A percentile compares a stretch with the other conserved stretches of the same genome.
Evolutionary conservation across 2,888 invertebrate species (phyloP).

Genomic region (Archaeoteleia sp.): DNA sequence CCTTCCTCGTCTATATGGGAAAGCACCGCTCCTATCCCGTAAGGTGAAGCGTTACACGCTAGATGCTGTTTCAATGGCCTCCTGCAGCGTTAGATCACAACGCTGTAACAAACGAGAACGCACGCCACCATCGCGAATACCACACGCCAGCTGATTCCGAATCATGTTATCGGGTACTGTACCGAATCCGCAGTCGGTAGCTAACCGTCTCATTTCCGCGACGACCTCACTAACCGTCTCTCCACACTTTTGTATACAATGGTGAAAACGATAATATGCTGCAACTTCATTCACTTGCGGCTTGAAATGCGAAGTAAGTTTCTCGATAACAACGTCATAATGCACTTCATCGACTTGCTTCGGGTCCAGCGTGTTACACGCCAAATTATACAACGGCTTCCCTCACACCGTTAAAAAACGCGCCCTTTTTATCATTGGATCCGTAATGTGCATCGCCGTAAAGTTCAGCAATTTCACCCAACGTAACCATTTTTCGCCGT

Average conservation of each 20-base stretch:
- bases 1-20: no score
- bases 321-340: not conserved
- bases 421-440: not conserved
- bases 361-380: not conserved
- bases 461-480: slow-evolving; percentile 6
- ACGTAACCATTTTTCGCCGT: slow-evolving; percentile 5
- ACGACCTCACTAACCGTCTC: slow-evolving; percentile 9
- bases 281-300: slow-evolving; percentile 11
- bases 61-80: slow-evolving; percentile 7
- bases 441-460: not conserved
- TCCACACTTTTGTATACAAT: slow-evolving; percentile 7
- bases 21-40: no score
- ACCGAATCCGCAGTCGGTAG: no score
- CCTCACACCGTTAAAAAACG: slow-evolving; percentile 2
- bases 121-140: slow-evolving; percentile 4
- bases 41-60: no score
- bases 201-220: slow-evolving; percentile 10
- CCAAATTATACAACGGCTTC: not conserved
- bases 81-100: not conserved
- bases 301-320: not conserved
- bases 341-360: not conserved
- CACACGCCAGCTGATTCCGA: slow-evolving; percentile 16
- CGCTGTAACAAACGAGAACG: slow-evolving; percentile 9
- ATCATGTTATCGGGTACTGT: slow-evolving; percentile 11
- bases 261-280: slow-evolving; percentile 11